Percentiles rank a stretch among this genome's conserved stretches.
Evolutionary conservation across 2,888 invertebrate species (phyloP).

Genomic region (Synergus itoensis): DNA sequence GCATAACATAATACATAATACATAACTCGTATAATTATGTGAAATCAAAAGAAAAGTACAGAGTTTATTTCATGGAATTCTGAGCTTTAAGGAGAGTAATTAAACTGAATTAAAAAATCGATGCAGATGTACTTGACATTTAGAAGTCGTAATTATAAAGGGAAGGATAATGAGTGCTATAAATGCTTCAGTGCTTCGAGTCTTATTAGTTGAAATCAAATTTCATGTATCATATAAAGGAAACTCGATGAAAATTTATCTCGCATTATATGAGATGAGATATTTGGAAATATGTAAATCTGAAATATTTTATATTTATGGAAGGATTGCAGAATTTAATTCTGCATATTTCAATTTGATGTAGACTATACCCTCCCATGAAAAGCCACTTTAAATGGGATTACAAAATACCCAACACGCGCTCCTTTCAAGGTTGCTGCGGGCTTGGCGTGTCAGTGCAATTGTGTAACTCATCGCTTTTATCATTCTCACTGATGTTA

Average conservation of each 20-base stretch:
- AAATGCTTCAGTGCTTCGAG: not conserved
- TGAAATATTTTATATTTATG: not conserved
- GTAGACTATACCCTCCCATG: constrained; percentile 18
- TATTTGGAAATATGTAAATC: not conserved
- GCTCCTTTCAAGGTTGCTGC: constrained; percentile 56
- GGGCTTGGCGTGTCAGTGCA: constrained; percentile 54
- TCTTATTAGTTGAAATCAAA: not conserved
- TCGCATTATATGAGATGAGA: not conserved
- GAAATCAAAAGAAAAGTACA: not conserved
- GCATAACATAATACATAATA: too few species aligned
- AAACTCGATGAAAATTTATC: not conserved
- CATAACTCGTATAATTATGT: too few species aligned
- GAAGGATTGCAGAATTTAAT: constrained; percentile 2
- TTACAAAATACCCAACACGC: constrained; percentile 44
- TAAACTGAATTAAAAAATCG: not conserved
- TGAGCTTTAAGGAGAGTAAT: not conserved
- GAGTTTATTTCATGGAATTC: not conserved
- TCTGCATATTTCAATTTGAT: not conserved
- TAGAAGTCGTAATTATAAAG: not conserved
- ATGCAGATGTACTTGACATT: constrained; percentile 13
- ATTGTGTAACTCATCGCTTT: constrained; percentile 60
- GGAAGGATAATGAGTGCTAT: not conserved
- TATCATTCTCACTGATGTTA: constrained; percentile 60
- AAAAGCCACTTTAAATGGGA: constrained; percentile 32
- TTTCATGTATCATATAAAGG: not conserved